Base-by-base conservation (phyloP, 2,113 vertebrate species). In the Misgurnus anguillicaudatus region DNA sequence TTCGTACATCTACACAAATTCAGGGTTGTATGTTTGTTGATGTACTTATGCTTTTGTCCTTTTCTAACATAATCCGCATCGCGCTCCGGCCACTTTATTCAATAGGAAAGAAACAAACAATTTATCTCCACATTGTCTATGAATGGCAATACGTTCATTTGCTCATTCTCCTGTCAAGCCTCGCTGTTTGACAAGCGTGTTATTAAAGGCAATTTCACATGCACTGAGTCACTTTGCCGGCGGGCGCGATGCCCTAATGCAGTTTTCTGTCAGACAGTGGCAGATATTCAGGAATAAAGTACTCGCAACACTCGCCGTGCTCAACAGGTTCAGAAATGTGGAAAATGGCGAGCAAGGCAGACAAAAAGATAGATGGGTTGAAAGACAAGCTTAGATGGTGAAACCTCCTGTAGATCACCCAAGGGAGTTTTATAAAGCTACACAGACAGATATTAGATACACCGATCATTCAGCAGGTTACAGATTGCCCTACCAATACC, bases 301-400 rank as follows among this genome's bases (percentile, higher is more conserved):
- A 57, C 51, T 55, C 31, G 1, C 68, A 71, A 51, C 48, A 71
- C 48, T 36, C 14, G 24, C 66, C 51, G 66, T 36, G 31, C 67
- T 57, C 68, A 55, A 71, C 48, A 71, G 36, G 68, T 71, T 31
- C 17, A 57, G 68, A 55, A 70, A 70, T 55, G 9, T 38, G 36
- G 31, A 70, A 39, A 70, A 3, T 58, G 51, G 4, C 3, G n/a
- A 58, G 39, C 58, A 6, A 60, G 70, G 51, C 42, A 51, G 24
- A 31, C 24, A 31, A 31, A 31, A 48, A 69, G 42, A 68, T 19
- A 9, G 36, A 21, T n/a, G 19, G 55, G 11, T 24, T 61, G 38
- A 61, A 74, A 45, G 57, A 61, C 39, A 45, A 61, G 71, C 24
- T 61, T 73, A 58, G 38, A 73, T 24, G 16, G 71, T 61, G 61